Base-by-base conservation (phyloP, 2,888 invertebrate species). In the Synanthedon tipuliformis region DNA sequence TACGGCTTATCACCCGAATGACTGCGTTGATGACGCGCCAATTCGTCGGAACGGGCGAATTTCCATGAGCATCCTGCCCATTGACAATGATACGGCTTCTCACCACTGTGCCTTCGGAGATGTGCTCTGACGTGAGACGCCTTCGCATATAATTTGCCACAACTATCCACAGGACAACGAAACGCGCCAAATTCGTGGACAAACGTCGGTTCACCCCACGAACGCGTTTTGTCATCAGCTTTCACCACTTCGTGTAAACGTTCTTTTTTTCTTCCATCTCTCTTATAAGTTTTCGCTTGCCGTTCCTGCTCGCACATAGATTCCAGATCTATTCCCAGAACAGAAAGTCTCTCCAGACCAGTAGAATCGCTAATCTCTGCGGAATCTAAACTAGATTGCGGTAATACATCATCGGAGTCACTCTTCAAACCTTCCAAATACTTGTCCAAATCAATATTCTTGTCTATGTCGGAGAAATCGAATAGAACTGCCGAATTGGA, bases 1-100 rank as follows among this genome's bases (percentile, higher is more conserved):
- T 98, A 98, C 0, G 98, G 98, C 77, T 97, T 97, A 57, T 96
- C 91, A 0, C 98, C 98, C 0, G 96, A 96, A 80, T 98, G 98
- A n/a, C 96, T 97, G 59, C 98, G 90, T 53, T 94, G 92, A 75
- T 98, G 98, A 16, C 98, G 90, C 2, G 97, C 95, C 59, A 98
- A 81, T 79, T 98, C 98, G 75, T 98, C 98, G 0, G 97, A 97
- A 54, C 98, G 89, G 15, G 97, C 97, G 85, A 98, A 98, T 62
- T 94, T 90, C 97, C 97, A 98, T 40, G 91, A 91, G 76, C 97
- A 98, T 49, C 93, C 94, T 3, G 90, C 88, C 93, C 93, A 93
- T 53, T 90, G 91, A 72, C 93, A 93, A 8, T 88, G 83, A 68
- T 93, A 93, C 0, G 93, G 93, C 68, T 93, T 93, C 71, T 93